Evolutionary conservation across 2,888 invertebrate species (phyloP).

Genomic region (Tachina fera): DNA sequence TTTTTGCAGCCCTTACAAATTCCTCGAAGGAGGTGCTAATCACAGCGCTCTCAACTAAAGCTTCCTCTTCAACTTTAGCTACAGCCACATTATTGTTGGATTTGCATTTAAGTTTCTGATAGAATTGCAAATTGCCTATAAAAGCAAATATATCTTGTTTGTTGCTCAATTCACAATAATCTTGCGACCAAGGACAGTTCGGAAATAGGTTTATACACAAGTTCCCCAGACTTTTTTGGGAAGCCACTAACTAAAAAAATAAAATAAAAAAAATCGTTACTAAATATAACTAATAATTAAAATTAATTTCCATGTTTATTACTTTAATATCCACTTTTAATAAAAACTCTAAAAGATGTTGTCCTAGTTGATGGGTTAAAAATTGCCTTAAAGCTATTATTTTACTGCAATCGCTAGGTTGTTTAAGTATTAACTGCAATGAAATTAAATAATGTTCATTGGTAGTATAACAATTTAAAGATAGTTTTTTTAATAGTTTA

Average conservation of each 20-base stretch:
- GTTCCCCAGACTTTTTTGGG: slow-evolving; percentile 79
- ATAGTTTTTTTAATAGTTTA: slow-evolving; percentile 57
- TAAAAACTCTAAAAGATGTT: slow-evolving; percentile 79
- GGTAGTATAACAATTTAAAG: not conserved
- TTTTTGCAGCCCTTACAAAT: slow-evolving; percentile 74
- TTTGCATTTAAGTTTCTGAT: slow-evolving; percentile 73
- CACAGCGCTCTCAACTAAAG: not conserved
- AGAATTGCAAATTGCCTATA: slow-evolving; percentile 77
- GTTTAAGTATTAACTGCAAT: slow-evolving; percentile 79
- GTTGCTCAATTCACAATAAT: slow-evolving; percentile 13
- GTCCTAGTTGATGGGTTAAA: slow-evolving; percentile 80
- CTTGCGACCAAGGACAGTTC: slow-evolving; percentile 80
- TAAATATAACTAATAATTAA: not conserved
- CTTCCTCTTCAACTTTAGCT: not conserved
- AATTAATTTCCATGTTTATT: not conserved
- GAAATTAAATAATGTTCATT: slow-evolving; percentile 14
- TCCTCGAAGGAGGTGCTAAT: slow-evolving; percentile 62
- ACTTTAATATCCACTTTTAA: slow-evolving; percentile 80
- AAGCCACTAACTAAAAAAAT: slow-evolving; percentile 80
- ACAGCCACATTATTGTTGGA: not conserved
- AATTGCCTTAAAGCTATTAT: slow-evolving; percentile 81
- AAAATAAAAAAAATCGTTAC: not conserved
- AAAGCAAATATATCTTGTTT: slow-evolving; percentile 74
- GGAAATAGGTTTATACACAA: slow-evolving; percentile 82
- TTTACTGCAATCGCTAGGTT: slow-evolving; percentile 81